Conservation (phyloP, 1,140 invertebrate genomes). For the Calliphora vicina region DNA sequence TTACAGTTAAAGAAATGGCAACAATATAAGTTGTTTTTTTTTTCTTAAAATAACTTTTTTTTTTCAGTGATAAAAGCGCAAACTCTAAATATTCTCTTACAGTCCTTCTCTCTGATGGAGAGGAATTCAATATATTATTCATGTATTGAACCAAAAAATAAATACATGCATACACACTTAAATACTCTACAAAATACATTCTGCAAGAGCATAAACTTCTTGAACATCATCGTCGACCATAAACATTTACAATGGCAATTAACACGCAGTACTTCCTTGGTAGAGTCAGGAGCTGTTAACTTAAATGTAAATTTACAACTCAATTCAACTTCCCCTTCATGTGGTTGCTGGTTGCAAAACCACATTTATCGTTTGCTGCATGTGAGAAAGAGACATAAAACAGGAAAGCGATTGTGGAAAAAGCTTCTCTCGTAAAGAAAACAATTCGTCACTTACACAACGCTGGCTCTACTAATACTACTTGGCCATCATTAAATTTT, state of each 20-base stretch:
- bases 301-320: background rate
- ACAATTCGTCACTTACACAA: background rate
- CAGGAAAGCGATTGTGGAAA: background rate
- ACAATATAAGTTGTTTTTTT: no score
- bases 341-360: background rate
- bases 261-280: background rate
- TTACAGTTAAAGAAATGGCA: no score
- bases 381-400: background rate
- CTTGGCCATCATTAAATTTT: background rate
- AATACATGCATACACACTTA: no score
- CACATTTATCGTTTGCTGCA: background rate
- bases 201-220: background rate
- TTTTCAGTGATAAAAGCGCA: no score
- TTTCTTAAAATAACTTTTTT: no score
- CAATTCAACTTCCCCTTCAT: background rate
- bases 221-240: background rate
- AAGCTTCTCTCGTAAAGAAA: background rate
- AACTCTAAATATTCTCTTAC: no score
- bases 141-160: no score
- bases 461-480: background rate
- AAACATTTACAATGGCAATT: constrained; percentile 25
- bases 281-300: no score
- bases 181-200: no score
- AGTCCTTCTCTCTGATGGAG: no score
- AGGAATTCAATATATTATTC: no score